These are phyloP conservation scores for Psammodynastes pulverulentus DNA, from an alignment of 2,113 vertebrate species.

Conservation along the genomic window DNA sequence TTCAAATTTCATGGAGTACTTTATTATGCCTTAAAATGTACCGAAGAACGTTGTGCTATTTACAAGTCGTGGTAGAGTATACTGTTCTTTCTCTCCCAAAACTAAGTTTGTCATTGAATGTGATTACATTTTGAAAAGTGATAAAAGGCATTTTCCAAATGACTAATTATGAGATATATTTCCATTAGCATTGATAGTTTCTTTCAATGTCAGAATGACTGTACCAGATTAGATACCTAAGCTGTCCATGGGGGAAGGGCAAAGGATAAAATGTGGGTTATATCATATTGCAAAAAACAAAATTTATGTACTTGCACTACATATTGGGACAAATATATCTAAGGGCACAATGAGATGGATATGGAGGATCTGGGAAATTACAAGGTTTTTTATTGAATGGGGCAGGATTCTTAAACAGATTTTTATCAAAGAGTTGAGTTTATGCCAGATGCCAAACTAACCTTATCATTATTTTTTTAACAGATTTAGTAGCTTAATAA, in stretches of 20 bases:
- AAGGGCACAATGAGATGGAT: not conserved
- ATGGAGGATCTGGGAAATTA: not conserved
- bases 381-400: not conserved
- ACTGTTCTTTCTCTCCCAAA: not conserved
- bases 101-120: not conserved
- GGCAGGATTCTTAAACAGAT: not conserved
- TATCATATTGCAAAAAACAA: not conserved
- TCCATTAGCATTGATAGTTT: not conserved
- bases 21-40: not conserved
- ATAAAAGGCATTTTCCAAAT: not conserved
- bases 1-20: not conserved
- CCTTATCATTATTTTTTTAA: not conserved
- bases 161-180: not conserved
- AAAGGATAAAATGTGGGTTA: not conserved
- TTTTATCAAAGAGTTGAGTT: not conserved
- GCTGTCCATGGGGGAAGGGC: not conserved
- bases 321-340: not conserved
- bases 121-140: not conserved
- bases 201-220: not conserved
- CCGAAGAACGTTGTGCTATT: not conserved
- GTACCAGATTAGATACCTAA: not conserved
- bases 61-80: not conserved
- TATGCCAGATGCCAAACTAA: not conserved
- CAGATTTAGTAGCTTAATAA: not conserved
- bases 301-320: not conserved